These are phyloP conservation scores for Sebastiscus tertius DNA, from an alignment of 2,797 vertebrate species.

Conservation along the genomic window DNA sequence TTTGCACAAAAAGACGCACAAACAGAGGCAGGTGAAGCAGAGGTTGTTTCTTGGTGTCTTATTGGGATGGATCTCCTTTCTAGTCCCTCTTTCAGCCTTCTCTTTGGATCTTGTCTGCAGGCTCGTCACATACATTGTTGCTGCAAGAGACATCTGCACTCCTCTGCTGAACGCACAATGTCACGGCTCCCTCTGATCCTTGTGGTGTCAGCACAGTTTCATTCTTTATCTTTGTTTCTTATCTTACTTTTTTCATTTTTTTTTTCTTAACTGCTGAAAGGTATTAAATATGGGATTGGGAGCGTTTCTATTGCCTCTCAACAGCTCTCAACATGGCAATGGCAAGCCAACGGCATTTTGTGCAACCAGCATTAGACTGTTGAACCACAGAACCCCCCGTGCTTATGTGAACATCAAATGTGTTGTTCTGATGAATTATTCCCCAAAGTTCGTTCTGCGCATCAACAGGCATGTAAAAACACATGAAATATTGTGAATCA, in stretches of 20 bases:
- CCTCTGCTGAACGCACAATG: constrained; percentile 27
- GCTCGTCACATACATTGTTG: constrained; percentile 34
- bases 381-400: too few species aligned
- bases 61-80: constrained; percentile 17
- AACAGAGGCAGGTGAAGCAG: neutral
- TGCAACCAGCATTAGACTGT: too few species aligned
- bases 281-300: neutral
- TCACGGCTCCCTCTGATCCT: neutral
- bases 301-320: too few species aligned
- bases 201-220: neutral
- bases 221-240: neutral
- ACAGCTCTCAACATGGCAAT: too few species aligned
- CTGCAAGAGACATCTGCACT: constrained; percentile 16
- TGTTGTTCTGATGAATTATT: too few species aligned
- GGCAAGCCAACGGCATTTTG: too few species aligned
- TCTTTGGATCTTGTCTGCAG: constrained; percentile 31
- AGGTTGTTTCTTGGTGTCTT: constrained; percentile 9
- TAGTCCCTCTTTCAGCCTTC: neutral
- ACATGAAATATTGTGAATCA: too few species aligned
- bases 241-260: neutral
- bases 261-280: neutral
- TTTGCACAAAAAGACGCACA: neutral
- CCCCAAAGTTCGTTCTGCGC: too few species aligned
- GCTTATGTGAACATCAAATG: too few species aligned
- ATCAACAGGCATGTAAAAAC: too few species aligned